Base-by-base conservation (phyloP, 2,113 vertebrate genomes). In the Daphoenositta chrysoptera region DNA sequence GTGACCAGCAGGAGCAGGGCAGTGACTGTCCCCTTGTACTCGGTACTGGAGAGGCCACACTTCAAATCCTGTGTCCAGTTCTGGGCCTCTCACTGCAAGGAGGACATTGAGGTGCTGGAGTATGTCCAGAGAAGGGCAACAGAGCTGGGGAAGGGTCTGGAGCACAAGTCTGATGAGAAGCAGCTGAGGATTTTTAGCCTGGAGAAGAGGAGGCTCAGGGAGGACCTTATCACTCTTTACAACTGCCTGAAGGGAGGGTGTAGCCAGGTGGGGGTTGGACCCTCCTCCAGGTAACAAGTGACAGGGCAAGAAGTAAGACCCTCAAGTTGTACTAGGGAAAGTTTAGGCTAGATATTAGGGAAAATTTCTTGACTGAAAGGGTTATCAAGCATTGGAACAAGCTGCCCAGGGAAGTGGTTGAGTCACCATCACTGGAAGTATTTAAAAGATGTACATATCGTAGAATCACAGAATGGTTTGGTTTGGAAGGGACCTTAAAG, bases 61-160 rank as follows among this genome's bases (percentile, higher is more conserved):
- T 2, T 57, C 12, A 2, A 80, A 15, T 72, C 7, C 42, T 31
- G 42, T 3, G 6, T 37, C 7, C 35, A 57, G 42, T 37, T 72
- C 37, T 72, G 66, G 24, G 30, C 6, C 30, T 6, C 48, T 35
- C 66, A 22, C 8, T 4, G 7, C 30, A 31, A 48, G 26, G 50
- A n/a, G 22, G 21, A 50, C 17, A 37, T 15, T 15, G 76, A 72
- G 9, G 9, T 0, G 11, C 16, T 48, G 20, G 26, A 64, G 35
- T 3, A 0, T 0, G 2, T 64, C 42, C 1, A 2, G 57, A 37
- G 35, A 64, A 57, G 31, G 18, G 14, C 31, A 65, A 4, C 0
- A 1, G 35, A 50, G 76, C 21, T 88, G 35, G 17, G 2, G 50
- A 71, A 5, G 8, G 35, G 3, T 64, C 31, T 64, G 57, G 3